Base-by-base conservation (phyloP, 1,140 invertebrate species). In the Achroia grisella region DNA sequence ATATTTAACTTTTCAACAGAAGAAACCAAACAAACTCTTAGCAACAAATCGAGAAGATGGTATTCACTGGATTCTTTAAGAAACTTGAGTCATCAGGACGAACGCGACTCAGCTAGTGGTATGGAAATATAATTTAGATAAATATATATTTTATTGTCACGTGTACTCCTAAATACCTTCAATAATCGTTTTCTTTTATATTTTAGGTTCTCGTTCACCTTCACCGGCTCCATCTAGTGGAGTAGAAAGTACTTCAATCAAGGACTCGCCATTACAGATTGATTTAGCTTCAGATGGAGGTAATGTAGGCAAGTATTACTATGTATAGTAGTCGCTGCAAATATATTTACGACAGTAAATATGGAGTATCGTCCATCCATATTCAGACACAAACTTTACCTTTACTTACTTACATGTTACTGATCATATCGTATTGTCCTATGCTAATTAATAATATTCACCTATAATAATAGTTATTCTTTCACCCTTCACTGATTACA, bases 221-320 rank as follows among this genome's bases (percentile, higher is more conserved):
- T 96, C 94, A 17, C 95, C 95, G 0, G 94, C 95, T 8, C 94
- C 94, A 2, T 96, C 94, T 48, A 95, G 93, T 72, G 94, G 94
- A 3, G 89, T 97, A 0, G 95, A 97, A 71, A 95, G 92, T 54
- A 95, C 93, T 62, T 94, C 93, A 2, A 93, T 94, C 33, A 96
- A 97, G 80, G 95, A 97, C 84, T 95, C 94, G n/a, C 94, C 94
- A 0, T 90, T 96, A 72, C 95, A 97, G 64, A 94, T 98, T 56
- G 96, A 98, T 74, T 89, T 93, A 32, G 87, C 92, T 12, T 92
- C 91, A 8, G 90, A 87, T 53, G 74, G 78, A 4, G 77, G 79
- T 2, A 86, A 87, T 57, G 76, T 85, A 28, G 83, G 86, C 86
- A 54, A 63, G 85, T 72, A 23, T 3, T 23, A 23, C 6, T 23